phyloP scores from a whole-genome alignment of 2,797 vertebrate genomes.

The Iguana delicatissima region DNA sequence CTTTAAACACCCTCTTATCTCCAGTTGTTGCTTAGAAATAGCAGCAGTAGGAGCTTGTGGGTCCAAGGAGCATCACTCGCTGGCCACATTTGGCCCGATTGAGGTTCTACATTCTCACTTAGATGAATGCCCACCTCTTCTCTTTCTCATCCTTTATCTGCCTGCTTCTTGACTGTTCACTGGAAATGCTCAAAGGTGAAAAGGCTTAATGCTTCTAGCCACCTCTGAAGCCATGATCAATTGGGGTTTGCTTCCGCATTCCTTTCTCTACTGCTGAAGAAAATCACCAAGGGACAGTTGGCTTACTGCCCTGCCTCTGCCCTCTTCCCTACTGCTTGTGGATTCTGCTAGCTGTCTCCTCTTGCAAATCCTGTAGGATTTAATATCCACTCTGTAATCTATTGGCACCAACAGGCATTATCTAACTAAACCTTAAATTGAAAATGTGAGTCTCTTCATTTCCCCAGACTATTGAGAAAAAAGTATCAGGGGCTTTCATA shows the following conservation, averaged over 20 bases:
- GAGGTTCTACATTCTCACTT: background rate
- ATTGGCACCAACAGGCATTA: slow-evolving; percentile 83
- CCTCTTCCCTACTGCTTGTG: slow-evolving; percentile 63
- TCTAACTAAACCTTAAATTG: slow-evolving; percentile 84
- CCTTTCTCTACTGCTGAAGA: background rate
- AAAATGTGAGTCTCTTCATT: slow-evolving; percentile 78
- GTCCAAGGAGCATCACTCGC: background rate
- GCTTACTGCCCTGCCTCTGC: slow-evolving; percentile 41
- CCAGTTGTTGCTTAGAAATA: background rate
- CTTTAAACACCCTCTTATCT: background rate
- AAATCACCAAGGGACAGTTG: slow-evolving; percentile 50
- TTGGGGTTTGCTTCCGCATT: background rate
- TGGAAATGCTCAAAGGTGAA: slow-evolving; percentile 33
- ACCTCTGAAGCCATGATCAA: slow-evolving; percentile 38
- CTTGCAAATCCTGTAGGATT: slow-evolving; percentile 81
- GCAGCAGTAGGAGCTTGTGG: background rate
- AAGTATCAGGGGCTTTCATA: slow-evolving; percentile 47
- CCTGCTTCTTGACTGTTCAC: background rate
- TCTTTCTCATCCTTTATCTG: background rate
- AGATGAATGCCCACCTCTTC: background rate
- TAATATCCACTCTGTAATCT: slow-evolving; percentile 85
- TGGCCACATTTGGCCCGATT: background rate
- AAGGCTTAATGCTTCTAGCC: slow-evolving; percentile 18
- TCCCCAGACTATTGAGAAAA: slow-evolving; percentile 46
- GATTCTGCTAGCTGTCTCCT: slow-evolving; percentile 71